Evolutionary conservation across 2,113 vertebrate genomes (phyloP), one percentile per base, ranked within the genome.

Genomic region (Pomatorhinus ruficollis): DNA sequence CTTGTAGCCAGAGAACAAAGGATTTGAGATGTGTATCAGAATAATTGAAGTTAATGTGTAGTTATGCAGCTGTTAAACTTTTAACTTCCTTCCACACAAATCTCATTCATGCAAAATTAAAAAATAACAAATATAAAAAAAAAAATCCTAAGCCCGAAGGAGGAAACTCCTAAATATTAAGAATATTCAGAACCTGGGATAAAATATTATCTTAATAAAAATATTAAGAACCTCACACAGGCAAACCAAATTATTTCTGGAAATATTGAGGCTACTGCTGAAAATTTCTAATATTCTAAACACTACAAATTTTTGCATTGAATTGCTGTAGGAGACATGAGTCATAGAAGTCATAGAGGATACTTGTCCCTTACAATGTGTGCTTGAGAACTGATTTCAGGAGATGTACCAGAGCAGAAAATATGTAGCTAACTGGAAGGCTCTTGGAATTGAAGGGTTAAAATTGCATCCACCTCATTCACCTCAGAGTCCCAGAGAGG

Each of bases 131-230:
- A 52, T 11, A 3, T 19, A 24, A 37, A 49, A 37, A 37, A 15
- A 14, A 5, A 44, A 17, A 6, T 9, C 9, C 13, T 3, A 14
- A 27, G 13, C 9, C 3, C 1, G 0, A 24, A 59, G 16, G 6
- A 44, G 40, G 14, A 8, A 69, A 25, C 8, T 47, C 3, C 23
- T 18, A 9, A 44, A 11, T 44, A 8, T 35, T 50, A 47, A 69
- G 50, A 79, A 65, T 19, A 44, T 44, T 18, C 18, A 19, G 44
- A 44, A 44, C 44, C 44, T 44, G 8, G 44, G 18, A 44, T 44
- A 44, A 44, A 19, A 44, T 44, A 44, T 19, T 44, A 44, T 44
- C 18, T 44, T 44, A 44, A 44, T 44, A 44, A 44, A 44, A 44
- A 11, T 44, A 7, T 39, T 50, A 50, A 65, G 54, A 85, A 65